Percentiles rank a stretch among this genome's conserved stretches.
These are phyloP conservation scores for Festucalex cinctus DNA, from an alignment of 2,113 vertebrate genomes.

Conservation along the genomic window DNA sequence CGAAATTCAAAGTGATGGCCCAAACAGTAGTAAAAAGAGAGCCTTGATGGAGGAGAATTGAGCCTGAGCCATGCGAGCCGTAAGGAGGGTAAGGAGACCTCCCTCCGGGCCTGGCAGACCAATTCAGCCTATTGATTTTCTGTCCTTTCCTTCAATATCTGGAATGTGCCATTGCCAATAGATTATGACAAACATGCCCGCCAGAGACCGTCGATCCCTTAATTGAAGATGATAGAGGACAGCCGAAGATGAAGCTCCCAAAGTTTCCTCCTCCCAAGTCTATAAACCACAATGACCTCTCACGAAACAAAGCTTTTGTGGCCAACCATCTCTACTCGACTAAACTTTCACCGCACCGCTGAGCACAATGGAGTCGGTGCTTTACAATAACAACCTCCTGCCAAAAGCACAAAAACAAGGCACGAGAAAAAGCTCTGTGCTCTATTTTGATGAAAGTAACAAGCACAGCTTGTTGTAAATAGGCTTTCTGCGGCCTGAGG, in stretches of 20 bases:
- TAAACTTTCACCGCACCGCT: conserved; percentile 60
- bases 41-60: conserved; percentile 61
- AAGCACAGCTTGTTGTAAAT: conserved; percentile 83
- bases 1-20: conserved; percentile 69
- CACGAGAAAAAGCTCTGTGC: conserved; percentile 74
- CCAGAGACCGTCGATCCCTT: conserved; percentile 69
- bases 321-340: conserved; percentile 43
- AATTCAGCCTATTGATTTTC: conserved; percentile 77
- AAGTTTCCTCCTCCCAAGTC: conserved; percentile 43
- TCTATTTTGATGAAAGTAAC: conserved; percentile 82
- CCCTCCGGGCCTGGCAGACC: conserved; percentile 70
- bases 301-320: conserved; percentile 21
- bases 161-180: conserved; percentile 69
- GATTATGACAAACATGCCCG: conserved; percentile 77
- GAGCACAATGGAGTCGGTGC: conserved; percentile 74
- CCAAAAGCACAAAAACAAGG: conserved; percentile 77
- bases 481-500: conserved; percentile 78
- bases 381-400: conserved; percentile 78
- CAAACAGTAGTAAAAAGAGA: conserved; percentile 56
- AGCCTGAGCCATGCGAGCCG: conserved; percentile 51
- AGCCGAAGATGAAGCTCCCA: conserved; percentile 61
- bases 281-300: conserved; percentile 36
- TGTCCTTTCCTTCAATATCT: conserved; percentile 77
- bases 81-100: conserved; percentile 71
- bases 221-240: conserved; percentile 77